These are phyloP conservation scores for Poeciliopsis turrubarensis DNA, from an alignment of 2,113 vertebrate genomes.

Conservation along the genomic window DNA sequence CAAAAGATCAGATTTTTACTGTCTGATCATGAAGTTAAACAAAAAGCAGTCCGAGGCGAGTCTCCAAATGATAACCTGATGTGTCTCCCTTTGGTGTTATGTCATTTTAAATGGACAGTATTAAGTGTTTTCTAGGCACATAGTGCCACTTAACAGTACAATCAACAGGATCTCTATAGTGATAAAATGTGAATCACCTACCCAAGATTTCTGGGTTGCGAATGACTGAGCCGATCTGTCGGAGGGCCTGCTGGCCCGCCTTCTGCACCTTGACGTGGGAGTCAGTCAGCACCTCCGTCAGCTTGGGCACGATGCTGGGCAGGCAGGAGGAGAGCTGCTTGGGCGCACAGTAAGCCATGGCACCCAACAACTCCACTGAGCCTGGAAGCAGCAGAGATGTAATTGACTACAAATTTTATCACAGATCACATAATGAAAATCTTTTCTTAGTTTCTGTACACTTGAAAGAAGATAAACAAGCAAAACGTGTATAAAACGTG, in stretches of 20 bases:
- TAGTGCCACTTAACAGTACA: too few relatives aligned
- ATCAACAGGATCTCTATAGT: not conserved
- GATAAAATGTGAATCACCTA: conserved; percentile 59
- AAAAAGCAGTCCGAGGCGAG: too few relatives aligned
- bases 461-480: not conserved
- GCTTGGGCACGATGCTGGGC: conserved; percentile 97
- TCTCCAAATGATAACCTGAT: too few relatives aligned
- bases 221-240: conserved; percentile 97
- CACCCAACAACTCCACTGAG: conserved; percentile 94
- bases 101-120: too few relatives aligned
- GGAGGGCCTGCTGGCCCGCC: conserved; percentile 94
- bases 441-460: too few relatives aligned
- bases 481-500: too few relatives aligned
- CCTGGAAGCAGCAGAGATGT: conserved; percentile 72
- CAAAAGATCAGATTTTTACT: too few relatives aligned
- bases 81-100: too few relatives aligned
- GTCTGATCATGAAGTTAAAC: too few relatives aligned
- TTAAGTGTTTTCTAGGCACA: too few relatives aligned
- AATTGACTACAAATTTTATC: not conserved
- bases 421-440: not conserved
- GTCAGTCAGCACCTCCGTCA: conserved; percentile 96
- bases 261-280: conserved; percentile 99
- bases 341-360: conserved; percentile 97
- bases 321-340: conserved; percentile 97
- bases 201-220: conserved; percentile 97